Evolutionary conservation across 2,888 invertebrate genomes (phyloP), one percentile per base, ranked within the genome.

Genomic region (Gymnoscelis rufifasciata): DNA sequence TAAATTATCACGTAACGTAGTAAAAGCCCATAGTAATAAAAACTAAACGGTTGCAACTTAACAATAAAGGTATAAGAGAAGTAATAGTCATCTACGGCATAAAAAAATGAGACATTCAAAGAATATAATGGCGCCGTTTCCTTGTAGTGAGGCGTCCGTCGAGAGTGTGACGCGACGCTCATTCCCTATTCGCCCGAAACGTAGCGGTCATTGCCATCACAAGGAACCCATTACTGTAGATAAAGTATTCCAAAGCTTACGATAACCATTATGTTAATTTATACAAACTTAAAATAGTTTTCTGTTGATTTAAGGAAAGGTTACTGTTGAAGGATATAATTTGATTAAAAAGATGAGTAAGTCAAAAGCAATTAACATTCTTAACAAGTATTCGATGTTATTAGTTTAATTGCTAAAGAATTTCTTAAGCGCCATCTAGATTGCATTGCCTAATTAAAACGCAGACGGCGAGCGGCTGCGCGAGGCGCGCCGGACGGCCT

Each of bases 371-470:
- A 39, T 39, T 11, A 29, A 29, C 19, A 29, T 19, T 30, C 15
- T 39, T 30, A 8, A 29, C 11, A 19, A 1, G 13, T 13, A 39
- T 19, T 19, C 10, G 14, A 14, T 14, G 15, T 28, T 7, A 19
- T 39, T 6, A 30, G 27, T 13, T 23, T 30, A 40, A 30, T 40
- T 40, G 39, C 19, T 33, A 33, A 45, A 39, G 11, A 57, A 66
- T 63, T 60, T 54, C 33, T 31, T 39, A 61, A 60, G 65, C 66
- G 66, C 65, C 64, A 72, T 71, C 67, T 59, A 65, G 64, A 51
- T 38, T 7, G 50, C 64, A 50, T 31, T 29, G 51, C 55, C 68
- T 74, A 74, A 79, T 80, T 79, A 78, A 67, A 72, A 72, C 51
- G 56, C 67, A 58, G 65, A 59, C 66, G 59, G 59, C 57, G 44